Percentiles rank a stretch among this genome's conserved stretches.
Evolutionary conservation across 2,888 invertebrate species (phyloP).

Genomic region (Drosophila austrosaltans): DNA sequence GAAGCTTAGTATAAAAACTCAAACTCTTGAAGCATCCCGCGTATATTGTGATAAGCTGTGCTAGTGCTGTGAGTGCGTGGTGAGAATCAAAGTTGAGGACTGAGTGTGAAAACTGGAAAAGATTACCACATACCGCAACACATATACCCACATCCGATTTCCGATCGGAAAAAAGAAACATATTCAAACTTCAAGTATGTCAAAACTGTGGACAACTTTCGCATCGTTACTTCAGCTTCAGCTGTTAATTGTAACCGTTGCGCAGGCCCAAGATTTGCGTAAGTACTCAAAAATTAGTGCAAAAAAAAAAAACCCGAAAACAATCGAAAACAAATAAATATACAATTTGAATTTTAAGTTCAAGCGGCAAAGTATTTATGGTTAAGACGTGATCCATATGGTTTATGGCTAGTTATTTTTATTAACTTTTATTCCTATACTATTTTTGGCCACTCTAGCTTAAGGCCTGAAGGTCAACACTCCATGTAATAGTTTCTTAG

Average conservation of each 20-base stretch:
- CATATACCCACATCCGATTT: conserved; percentile 30
- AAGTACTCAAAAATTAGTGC: conserved; percentile 57
- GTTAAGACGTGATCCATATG: conserved; percentile 65
- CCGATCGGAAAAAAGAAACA: conserved; percentile 3
- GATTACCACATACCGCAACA: conserved; percentile 29
- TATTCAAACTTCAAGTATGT: conserved; percentile 40
- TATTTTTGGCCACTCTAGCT: conserved; percentile 27
- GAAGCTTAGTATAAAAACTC: conserved; percentile 68
- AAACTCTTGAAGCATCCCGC: conserved; percentile 59
- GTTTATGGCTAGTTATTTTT: conserved; percentile 49
- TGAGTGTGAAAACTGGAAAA: conserved; percentile 14
- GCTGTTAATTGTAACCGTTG: conserved; percentile 65
- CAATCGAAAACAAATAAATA: conserved; percentile 9
- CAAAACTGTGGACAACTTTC: conserved; percentile 51
- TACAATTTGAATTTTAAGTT: conserved; percentile 28
- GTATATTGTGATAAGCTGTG: conserved; percentile 65
- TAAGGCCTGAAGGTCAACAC: conserved; percentile 49
- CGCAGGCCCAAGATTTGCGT: conserved; percentile 80
- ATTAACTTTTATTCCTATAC: conserved; percentile 23
- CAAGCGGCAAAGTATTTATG: conserved; percentile 45
- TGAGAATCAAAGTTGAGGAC: conserved; percentile 36
- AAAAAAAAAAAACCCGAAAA: conserved; percentile 19
- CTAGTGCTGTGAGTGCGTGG: conserved; percentile 25
- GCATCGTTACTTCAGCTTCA: conserved; percentile 30
- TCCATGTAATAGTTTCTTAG: conserved; percentile 51